phyloP scores from a whole-genome alignment of 92 coral and sea anemone genomes.

The Phenganax marumi region DNA sequence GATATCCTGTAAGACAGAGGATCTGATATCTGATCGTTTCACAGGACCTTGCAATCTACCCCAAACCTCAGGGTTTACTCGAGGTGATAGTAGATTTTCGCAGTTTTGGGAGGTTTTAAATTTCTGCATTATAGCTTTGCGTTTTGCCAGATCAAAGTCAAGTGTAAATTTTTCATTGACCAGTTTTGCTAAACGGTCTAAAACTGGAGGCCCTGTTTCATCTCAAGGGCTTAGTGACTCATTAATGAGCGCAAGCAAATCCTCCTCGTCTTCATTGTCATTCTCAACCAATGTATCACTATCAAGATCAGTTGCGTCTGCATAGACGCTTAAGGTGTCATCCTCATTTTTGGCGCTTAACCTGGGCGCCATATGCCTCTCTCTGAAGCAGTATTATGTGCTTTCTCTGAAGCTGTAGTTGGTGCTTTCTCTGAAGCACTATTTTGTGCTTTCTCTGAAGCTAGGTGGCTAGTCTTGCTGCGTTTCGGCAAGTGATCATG shows the following conservation, averaged over 20 bases:
- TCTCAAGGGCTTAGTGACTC: neutral
- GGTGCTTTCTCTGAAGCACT: constrained; percentile 1
- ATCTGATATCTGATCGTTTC: constrained; percentile 1
- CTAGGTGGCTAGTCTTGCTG: neutral
- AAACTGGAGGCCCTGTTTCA: constrained; percentile 1
- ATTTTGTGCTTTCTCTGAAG: constrained; percentile 5
- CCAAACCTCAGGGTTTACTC: constrained; percentile 19
- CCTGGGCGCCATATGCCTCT: neutral
- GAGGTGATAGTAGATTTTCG: neutral
- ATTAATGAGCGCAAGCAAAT: neutral
- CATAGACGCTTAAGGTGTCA: constrained; percentile 6
- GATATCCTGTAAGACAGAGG: constrained; percentile 21
- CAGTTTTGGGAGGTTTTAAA: neutral
- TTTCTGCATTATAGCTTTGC: neutral
- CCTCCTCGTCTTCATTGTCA: neutral
- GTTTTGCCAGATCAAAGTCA: neutral
- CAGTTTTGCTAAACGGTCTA: constrained; percentile 1
- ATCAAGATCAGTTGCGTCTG: neutral
- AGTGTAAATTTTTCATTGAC: constrained; percentile 4
- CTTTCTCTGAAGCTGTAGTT: neutral
- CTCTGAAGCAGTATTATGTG: neutral
- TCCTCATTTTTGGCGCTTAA: neutral
- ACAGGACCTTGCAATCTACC: constrained; percentile 2
- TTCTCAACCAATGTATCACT: neutral
- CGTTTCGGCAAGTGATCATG: neutral